phyloP scores from a whole-genome alignment of 2,113 vertebrate species.

The Mustela nigripes region DNA sequence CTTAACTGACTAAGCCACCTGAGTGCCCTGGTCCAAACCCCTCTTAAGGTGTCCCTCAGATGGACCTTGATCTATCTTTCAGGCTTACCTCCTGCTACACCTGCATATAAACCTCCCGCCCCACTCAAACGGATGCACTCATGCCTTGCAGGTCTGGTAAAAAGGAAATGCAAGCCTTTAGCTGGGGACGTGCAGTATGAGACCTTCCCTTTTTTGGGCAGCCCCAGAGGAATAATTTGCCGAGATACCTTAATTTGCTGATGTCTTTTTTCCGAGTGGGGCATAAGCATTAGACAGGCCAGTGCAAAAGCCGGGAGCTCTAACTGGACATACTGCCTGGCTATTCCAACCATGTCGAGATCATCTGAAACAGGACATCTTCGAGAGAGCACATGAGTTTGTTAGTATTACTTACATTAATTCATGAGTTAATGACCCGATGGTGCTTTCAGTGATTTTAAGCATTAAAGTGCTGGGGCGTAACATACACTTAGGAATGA shows the following conservation, averaged over 20 bases:
- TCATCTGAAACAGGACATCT: conserved; percentile 96
- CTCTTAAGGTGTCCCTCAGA: neutral
- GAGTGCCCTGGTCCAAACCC: neutral
- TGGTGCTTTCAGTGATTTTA: neutral
- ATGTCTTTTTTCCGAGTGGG: conserved; percentile 90
- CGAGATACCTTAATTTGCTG: conserved; percentile 93
- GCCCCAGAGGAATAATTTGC: rapidly evolving
- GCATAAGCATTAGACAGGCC: conserved; percentile 94
- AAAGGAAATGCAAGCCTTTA: neutral
- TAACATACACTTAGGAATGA: neutral
- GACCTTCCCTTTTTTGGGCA: neutral
- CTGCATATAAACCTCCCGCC: neutral
- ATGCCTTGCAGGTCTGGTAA: neutral
- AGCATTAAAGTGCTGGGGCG: neutral
- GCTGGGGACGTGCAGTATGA: neutral
- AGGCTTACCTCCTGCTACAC: neutral
- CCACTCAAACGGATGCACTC: neutral
- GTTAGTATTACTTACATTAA: neutral
- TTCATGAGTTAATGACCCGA: neutral
- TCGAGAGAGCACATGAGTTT: neutral
- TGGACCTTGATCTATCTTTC: neutral
- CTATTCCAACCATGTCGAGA: conserved; percentile 93
- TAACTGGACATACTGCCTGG: conserved; percentile 94
- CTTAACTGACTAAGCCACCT: no score
- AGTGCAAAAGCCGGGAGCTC: conserved; percentile 93